Conservation (phyloP, 2,113 vertebrate genomes). For the Penelope pileata region DNA sequence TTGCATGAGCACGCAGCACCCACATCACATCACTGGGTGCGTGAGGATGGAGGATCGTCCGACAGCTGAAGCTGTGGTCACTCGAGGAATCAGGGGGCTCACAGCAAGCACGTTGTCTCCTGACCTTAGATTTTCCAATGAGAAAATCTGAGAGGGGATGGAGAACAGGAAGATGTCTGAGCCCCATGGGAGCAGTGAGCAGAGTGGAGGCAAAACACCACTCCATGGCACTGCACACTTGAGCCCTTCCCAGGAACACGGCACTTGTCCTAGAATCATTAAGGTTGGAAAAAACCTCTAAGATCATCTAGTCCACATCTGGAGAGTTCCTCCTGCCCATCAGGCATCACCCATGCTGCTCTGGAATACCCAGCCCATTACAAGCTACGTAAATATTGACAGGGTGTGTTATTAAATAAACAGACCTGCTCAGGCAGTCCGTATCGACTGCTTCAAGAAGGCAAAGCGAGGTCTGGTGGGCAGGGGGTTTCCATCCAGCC, state of each 20-base stretch:
- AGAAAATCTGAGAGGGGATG: neutral
- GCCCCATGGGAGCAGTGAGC: neutral
- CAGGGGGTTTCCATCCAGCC: neutral
- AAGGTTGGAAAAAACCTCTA: too few species aligned
- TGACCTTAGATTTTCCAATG: neutral
- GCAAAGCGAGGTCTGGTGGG: neutral
- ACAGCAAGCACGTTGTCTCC: accelerated
- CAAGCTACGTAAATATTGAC: constrained; percentile 23
- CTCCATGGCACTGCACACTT: neutral
- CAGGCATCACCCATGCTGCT: neutral
- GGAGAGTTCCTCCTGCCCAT: neutral
- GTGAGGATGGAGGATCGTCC: neutral
- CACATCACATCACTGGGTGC: neutral
- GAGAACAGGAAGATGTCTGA: neutral
- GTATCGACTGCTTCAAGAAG: neutral
- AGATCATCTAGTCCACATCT: neutral
- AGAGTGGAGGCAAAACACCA: neutral
- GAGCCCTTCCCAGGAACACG: neutral
- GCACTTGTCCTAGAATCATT: too few species aligned
- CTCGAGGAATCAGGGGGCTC: neutral
- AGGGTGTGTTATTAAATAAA: neutral
- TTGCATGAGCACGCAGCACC: neutral
- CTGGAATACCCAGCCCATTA: neutral
- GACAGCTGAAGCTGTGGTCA: neutral
- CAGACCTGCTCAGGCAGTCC: neutral